These are phyloP conservation scores for Semnornis frantzii DNA, from an alignment of 2,113 vertebrate species.

Conservation along the genomic window DNA sequence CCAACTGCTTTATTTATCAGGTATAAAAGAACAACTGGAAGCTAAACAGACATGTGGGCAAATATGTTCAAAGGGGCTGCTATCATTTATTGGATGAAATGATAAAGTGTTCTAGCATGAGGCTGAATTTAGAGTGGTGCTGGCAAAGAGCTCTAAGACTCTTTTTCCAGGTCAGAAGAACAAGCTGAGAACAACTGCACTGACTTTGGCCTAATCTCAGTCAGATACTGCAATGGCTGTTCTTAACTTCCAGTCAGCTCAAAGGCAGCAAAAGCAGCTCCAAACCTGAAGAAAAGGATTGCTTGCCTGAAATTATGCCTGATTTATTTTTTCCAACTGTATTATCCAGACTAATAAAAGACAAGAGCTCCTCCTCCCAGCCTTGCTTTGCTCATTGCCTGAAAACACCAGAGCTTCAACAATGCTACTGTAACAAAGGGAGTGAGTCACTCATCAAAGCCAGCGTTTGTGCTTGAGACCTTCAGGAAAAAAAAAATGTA, in stretches of 20 bases:
- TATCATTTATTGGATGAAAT: not conserved
- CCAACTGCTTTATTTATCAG: not conserved
- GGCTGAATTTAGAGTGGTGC: not conserved
- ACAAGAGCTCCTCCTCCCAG: conserved; percentile 59
- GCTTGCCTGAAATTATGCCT: not conserved
- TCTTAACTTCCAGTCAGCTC: not conserved
- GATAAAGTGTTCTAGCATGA: not conserved
- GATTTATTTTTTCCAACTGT: conserved; percentile 12
- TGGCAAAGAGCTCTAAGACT: not conserved
- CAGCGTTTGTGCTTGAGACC: not conserved
- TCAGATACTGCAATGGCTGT: not conserved
- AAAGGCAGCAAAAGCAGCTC: conserved; percentile 28
- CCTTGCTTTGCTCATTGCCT: conserved; percentile 48
- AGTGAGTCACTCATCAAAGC: conserved; percentile 61
- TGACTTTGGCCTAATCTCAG: not conserved
- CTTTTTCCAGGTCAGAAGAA: not conserved
- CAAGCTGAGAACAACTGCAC: not conserved
- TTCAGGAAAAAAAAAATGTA: not conserved
- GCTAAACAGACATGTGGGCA: not conserved
- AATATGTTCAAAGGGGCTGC: not conserved
- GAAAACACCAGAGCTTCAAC: conserved; percentile 56
- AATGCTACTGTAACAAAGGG: conserved; percentile 53
- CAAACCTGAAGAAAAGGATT: conserved; percentile 27
- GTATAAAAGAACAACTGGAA: not conserved
- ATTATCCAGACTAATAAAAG: conserved; percentile 61